Evolutionary conservation across 2,113 vertebrate genomes (phyloP).

Genomic region (Macrotus californicus): DNA sequence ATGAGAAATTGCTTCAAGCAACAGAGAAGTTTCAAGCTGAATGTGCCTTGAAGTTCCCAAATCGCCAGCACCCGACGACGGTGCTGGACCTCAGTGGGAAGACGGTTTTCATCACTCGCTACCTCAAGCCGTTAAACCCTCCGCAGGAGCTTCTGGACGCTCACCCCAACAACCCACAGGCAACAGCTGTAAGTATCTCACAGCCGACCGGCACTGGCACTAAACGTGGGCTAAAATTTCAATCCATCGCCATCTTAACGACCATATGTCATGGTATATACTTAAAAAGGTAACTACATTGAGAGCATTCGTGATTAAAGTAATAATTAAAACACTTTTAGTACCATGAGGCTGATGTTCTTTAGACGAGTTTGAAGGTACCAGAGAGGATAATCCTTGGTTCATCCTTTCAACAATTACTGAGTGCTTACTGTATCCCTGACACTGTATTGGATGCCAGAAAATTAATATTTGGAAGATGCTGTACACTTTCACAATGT

Average conservation of each 20-base stretch:
- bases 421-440: background rate
- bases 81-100: constrained; percentile 92
- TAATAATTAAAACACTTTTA: background rate
- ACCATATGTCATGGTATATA: background rate
- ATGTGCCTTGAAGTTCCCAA: constrained; percentile 82
- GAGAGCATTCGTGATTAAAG: background rate
- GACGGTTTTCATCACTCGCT: constrained; percentile 91
- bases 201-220: background rate
- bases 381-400: background rate
- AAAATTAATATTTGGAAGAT: background rate
- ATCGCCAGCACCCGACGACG: constrained; percentile 87
- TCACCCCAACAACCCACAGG: constrained; percentile 78
- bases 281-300: background rate
- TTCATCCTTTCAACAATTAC: background rate
- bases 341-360: background rate
- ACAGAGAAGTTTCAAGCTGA: constrained; percentile 88
- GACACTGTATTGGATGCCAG: background rate
- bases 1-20: constrained; percentile 89
- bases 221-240: background rate
- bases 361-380: background rate
- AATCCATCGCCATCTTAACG: background rate
- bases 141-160: constrained; percentile 88
- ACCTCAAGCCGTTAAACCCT: constrained; percentile 88
- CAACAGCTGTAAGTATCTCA: constrained; percentile 82
- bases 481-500: background rate